Evolutionary conservation across 1,140 invertebrate genomes (phyloP), one percentile per base, ranked within the genome.

Genomic region (Holotrichia oblita): DNA sequence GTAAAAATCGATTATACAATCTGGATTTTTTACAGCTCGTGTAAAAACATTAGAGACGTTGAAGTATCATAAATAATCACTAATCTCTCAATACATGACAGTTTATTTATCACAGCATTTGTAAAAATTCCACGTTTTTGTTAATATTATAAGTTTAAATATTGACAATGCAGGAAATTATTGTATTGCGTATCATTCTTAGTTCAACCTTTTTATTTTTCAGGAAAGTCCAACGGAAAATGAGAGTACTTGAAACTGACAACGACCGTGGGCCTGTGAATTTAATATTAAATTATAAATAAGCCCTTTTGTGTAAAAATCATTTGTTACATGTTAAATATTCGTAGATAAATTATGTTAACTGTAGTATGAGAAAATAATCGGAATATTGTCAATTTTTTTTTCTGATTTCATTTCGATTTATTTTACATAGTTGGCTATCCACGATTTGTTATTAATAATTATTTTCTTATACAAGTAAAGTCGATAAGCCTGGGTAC

Each of bases 171-270:
- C 2, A 34, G 2, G 4, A 34, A 34, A 34, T 34, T 34, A 34
- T 34, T 48, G 7, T 48, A 8, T 48, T 48, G 2, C 2, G 2
- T 17, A 48, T 48, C 1, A 48, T 48, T 48, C 2, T 48, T 8
- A 48, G 10, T 17, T 14, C 10, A 22, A n/a, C 14, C n/a, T 61
- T 64, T 17, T 74, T 41, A 9, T 75, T 76, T 81, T 80, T 14
- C 44, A 81, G 80, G 80, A 82, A 79, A 81, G 80, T 81, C 80
- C 79, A 41, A 81, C 77, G 44, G 81, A 82, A 77, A 82, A 78
- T 80, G 77, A 81, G 72, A 80, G 69, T 40, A 79, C 73, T 41
- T 74, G 77, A 69, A 69, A 34, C 75, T 79, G 80, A 82, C 75
- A 80, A 77, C 69, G 55, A 77, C 44, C 24, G 12, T 24, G 12